Conservation (phyloP, 2,113 vertebrate species). For the Pituophis catenifer region DNA sequence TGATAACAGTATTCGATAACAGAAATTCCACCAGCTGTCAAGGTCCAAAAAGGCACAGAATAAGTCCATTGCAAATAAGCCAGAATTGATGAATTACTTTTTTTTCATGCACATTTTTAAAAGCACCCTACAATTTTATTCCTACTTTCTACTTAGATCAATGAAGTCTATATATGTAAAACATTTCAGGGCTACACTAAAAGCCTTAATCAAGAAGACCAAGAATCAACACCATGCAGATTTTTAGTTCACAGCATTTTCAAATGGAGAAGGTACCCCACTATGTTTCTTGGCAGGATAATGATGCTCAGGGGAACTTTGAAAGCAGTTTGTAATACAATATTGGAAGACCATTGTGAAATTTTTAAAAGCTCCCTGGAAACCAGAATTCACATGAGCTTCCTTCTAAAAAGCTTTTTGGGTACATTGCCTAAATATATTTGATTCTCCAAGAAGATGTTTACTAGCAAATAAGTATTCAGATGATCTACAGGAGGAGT, state of each 20-base stretch:
- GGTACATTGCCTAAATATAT: not conserved
- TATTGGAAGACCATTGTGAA: not conserved
- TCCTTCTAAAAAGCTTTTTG: not conserved
- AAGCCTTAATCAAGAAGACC: not conserved
- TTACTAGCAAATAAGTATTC: not conserved
- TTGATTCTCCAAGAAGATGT: not conserved
- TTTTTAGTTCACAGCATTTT: not conserved
- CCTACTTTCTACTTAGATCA: not conserved
- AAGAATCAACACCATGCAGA: not conserved
- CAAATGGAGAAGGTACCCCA: not conserved
- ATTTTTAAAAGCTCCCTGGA: not conserved
- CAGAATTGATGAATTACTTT: not conserved
- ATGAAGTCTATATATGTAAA: not conserved
- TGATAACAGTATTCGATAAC: not conserved
- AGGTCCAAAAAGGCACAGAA: not conserved
- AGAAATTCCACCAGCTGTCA: conserved; percentile 21
- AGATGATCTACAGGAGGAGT: not conserved
- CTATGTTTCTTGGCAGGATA: not conserved
- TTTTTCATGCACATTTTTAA: not conserved
- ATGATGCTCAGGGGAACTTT: conserved; percentile 9
- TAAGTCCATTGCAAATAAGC: conserved; percentile 22
- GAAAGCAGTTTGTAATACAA: conserved; percentile 14
- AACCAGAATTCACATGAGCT: not conserved
- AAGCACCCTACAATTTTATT: not conserved
- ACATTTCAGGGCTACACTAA: not conserved